phyloP scores from a whole-genome alignment of 2,113 vertebrate species.

The Tenrec ecaudatus region DNA sequence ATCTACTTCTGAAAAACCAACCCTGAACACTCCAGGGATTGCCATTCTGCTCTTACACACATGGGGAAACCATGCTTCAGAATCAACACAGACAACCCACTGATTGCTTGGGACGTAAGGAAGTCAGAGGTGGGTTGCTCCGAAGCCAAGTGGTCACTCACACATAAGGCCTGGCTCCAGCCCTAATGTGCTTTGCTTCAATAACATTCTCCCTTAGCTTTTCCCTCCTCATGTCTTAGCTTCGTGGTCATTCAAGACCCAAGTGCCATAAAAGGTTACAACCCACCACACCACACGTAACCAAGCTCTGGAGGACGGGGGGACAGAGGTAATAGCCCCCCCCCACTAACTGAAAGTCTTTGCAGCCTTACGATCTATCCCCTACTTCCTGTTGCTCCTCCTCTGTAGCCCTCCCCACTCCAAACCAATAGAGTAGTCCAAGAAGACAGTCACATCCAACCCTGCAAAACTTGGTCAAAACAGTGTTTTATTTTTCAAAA shows the following conservation, averaged over 20 bases:
- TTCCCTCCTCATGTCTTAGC: neutral
- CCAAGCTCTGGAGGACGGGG: neutral
- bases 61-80: neutral
- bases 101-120: neutral
- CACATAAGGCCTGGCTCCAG: neutral
- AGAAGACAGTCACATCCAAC: neutral
- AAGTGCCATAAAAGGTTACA: neutral
- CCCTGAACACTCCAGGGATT: neutral
- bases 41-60: neutral
- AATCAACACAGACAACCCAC: neutral
- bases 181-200: neutral
- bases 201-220: neutral
- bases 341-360: neutral
- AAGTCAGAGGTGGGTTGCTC: neutral
- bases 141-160: neutral
- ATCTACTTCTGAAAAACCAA: neutral
- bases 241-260: neutral
- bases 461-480: neutral
- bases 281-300: neutral
- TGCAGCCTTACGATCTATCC: neutral
- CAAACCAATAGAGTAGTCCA: neutral
- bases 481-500: neutral
- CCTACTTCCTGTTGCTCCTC: neutral
- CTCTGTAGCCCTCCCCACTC: neutral
- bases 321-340: fast-evolving